These are phyloP conservation scores for Hipposideros larvatus DNA, from an alignment of 2,797 vertebrate genomes.

Conservation along the genomic window DNA sequence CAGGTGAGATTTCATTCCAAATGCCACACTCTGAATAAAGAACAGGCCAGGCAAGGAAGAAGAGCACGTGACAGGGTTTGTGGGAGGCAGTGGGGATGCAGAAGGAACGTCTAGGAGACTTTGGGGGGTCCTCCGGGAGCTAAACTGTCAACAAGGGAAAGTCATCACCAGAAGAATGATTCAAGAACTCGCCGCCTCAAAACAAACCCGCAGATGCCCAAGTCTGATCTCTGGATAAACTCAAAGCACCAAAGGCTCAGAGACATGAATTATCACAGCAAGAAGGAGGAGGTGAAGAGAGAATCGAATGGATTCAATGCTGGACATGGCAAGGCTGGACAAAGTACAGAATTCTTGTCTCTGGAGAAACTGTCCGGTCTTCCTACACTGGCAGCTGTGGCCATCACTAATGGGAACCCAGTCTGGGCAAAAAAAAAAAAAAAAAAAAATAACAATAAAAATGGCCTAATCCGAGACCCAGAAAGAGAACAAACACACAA, in stretches of 20 bases:
- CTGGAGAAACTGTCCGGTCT: neutral
- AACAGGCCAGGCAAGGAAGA: neutral
- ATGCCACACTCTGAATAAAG: slow-evolving; percentile 53
- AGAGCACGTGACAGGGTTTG: neutral
- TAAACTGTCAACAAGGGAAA: neutral
- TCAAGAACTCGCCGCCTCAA: rapidly evolving
- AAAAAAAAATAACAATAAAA: neutral
- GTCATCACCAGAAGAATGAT: neutral
- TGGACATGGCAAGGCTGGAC: rapidly evolving
- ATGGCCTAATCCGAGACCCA: slow-evolving; percentile 7
- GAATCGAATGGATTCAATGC: rapidly evolving
- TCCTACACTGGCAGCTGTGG: neutral
- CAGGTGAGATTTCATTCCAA: slow-evolving; percentile 84
- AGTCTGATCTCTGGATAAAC: neutral
- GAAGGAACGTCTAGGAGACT: neutral
- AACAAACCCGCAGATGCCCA: neutral
- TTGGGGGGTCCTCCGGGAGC: neutral
- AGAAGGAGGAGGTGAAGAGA: rapidly evolving
- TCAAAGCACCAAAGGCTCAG: neutral
- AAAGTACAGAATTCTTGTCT: neutral
- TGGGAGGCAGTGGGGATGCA: neutral
- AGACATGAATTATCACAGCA: rapidly evolving
- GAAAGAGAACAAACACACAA: neutral
- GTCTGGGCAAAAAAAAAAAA: neutral
- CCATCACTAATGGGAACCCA: neutral